These are phyloP conservation scores for Prionace glauca DNA, from an alignment of 2,797 vertebrate genomes.

Conservation along the genomic window DNA sequence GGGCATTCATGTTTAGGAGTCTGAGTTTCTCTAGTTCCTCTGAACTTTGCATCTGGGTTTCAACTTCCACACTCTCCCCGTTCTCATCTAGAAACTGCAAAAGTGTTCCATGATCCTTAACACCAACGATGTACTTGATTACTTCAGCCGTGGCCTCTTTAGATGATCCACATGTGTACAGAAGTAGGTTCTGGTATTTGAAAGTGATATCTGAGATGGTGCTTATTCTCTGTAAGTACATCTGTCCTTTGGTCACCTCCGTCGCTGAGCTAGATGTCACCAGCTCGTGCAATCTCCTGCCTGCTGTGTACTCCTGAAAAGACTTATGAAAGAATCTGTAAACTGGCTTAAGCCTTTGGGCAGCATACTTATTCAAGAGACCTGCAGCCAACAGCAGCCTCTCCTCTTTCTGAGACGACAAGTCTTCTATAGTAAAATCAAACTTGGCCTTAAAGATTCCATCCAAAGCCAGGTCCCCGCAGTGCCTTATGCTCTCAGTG, in stretches of 20 bases:
- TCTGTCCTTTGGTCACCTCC: constrained; percentile 41
- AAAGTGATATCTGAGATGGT: constrained; percentile 47
- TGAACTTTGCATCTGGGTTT: constrained; percentile 40
- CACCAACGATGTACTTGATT: constrained; percentile 43
- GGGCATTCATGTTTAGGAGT: constrained; percentile 42
- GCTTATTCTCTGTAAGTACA: constrained; percentile 46
- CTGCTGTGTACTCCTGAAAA: constrained; percentile 53
- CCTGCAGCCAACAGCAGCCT: constrained; percentile 45
- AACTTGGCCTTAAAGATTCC: constrained; percentile 49
- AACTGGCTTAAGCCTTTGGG: constrained; percentile 46
- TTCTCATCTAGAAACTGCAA: background rate
- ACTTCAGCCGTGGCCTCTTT: constrained; percentile 44
- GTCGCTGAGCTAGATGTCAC: constrained; percentile 43
- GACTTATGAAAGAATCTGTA: constrained; percentile 53
- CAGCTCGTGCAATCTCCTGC: constrained; percentile 48
- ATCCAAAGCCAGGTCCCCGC: constrained; percentile 50
- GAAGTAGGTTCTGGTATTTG: constrained; percentile 50
- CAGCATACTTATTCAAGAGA: constrained; percentile 52
- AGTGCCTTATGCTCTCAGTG: constrained; percentile 46
- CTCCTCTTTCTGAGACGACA: constrained; percentile 42
- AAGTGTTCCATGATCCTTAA: constrained; percentile 41
- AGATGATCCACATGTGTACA: constrained; percentile 52
- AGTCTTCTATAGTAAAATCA: constrained; percentile 47
- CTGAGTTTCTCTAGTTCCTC: constrained; percentile 39
- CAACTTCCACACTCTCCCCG: constrained; percentile 40